Conservation (phyloP, 1,140 invertebrate species). For the Centruroides vittatus region DNA sequence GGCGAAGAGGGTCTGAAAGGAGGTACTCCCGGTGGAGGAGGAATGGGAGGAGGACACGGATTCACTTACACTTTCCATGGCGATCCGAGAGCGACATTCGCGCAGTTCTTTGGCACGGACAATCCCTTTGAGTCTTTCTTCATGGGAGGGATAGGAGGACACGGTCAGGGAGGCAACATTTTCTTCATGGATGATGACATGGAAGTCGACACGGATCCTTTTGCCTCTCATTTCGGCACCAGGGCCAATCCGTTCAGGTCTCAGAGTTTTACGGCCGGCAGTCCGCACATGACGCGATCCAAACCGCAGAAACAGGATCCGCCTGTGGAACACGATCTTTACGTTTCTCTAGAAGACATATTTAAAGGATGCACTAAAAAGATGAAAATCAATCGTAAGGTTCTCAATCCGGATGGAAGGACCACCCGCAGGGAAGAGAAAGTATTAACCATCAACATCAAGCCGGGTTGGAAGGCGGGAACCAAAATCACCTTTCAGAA, state of each 20-base stretch:
- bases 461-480: slow-evolving; percentile 99
- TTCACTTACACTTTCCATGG: slow-evolving; percentile 74
- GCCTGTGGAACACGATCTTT: slow-evolving; percentile 89
- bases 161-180: slow-evolving; percentile 1
- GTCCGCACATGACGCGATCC: slow-evolving; percentile 28
- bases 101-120: slow-evolving; percentile 80
- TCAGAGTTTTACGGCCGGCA: slow-evolving; percentile 71
- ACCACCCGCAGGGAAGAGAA: slow-evolving; percentile 86
- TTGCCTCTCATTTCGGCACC: slow-evolving; percentile 9
- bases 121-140: slow-evolving; percentile 68
- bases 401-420: slow-evolving; percentile 65
- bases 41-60: background rate
- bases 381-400: slow-evolving; percentile 96
- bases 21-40: slow-evolving; percentile 24
- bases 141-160: slow-evolving; percentile 30
- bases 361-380: slow-evolving; percentile 91
- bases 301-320: slow-evolving; percentile 54
- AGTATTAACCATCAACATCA: slow-evolving; percentile 93
- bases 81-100: slow-evolving; percentile 82
- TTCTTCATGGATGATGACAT: slow-evolving; percentile 14
- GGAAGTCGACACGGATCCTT: slow-evolving; percentile 12
- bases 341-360: slow-evolving; percentile 84
- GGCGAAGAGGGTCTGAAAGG: slow-evolving; percentile 91
- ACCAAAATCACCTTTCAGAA: slow-evolving; percentile 98
- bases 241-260: slow-evolving; percentile 37